These are phyloP conservation scores for Agonum fuliginosum DNA, from an alignment of 2,888 invertebrate genomes.

Conservation along the genomic window DNA sequence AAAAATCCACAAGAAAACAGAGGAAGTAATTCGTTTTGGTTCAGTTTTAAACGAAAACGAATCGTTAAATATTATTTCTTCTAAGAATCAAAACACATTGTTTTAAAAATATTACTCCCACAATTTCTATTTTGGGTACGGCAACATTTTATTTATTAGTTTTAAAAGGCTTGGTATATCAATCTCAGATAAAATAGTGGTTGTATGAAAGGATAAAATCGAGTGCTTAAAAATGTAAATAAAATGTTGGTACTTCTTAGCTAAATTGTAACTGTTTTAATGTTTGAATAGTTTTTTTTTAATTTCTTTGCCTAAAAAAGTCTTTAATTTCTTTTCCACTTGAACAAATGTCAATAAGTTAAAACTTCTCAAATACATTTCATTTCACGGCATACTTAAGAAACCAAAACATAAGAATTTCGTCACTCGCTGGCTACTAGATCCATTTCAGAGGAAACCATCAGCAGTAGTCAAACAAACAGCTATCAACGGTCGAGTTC, in stretches of 20 bases:
- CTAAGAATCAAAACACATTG: neutral
- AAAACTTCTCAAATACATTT: neutral
- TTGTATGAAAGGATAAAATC: too few relatives aligned
- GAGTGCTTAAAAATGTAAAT: too few relatives aligned
- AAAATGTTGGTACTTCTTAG: too few relatives aligned
- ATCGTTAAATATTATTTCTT: neutral
- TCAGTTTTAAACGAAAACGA: slow-evolving; percentile 1
- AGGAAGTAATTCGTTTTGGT: slow-evolving; percentile 12
- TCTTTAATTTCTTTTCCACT: neutral
- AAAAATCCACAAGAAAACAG: slow-evolving; percentile 5
- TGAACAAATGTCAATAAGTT: slow-evolving; percentile 4
- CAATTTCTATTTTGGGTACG: too few relatives aligned
- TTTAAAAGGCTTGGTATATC: too few relatives aligned
- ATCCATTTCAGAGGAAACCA: slow-evolving; percentile 33
- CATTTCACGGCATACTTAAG: slow-evolving; percentile 4
- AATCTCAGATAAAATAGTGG: too few relatives aligned
- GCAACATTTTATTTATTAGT: too few relatives aligned
- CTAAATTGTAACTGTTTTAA: too few relatives aligned
- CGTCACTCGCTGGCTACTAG: slow-evolving; percentile 21
- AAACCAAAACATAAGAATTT: slow-evolving; percentile 26
- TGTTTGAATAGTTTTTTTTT: too few relatives aligned
- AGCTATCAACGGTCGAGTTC: neutral
- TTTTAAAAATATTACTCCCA: slow-evolving; percentile 7
- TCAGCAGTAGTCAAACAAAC: slow-evolving; percentile 40
- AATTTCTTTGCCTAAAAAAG: slow-evolving; percentile 13